Evolutionary conservation across 2,113 vertebrate genomes (phyloP), one percentile per base, ranked within the genome.

Genomic region (Chamaea fasciata): DNA sequence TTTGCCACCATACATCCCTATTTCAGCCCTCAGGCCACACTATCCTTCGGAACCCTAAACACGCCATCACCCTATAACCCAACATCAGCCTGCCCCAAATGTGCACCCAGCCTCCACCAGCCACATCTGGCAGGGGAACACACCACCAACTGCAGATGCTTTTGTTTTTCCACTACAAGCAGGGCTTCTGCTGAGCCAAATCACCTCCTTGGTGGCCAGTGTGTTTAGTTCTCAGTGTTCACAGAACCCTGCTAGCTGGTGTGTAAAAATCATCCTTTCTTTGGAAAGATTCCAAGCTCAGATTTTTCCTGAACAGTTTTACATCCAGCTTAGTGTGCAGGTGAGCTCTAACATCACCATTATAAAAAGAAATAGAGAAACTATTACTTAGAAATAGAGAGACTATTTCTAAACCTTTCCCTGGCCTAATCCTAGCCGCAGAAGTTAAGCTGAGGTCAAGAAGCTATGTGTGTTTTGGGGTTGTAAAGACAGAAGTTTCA

Each of bases 121-220:
- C 56, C 76, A 76, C 67, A 73, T 8, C 78, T 63, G 62, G 37
- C 78, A 41, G 24, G 30, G 28, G 12, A 63, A 11, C 69, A 78
- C 65, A 20, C 30, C 1, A 0, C 63, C 7, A 1, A 5, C 26
- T 19, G 28, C 73, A 53, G 28, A 27, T 5, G 16, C 49, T 64
- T 49, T 76, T 14, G 1, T n/a, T 76, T 65, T 68, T 27, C 44
- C 13, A 8, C 30, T 26, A 10, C 22, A 44, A 76, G n/a, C 31
- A 60, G 31, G 2, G 15, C 4, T 87, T 50, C 65, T 68, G 37
- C 46, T 26, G 33, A 62, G 60, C 67, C 71, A 96, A 57, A 90
- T 90, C 53, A 69, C 57, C 63, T 76, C 30, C 70, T 73, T 57
- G 67, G 67, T 88, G 70, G 75, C 62, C 75, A 73, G 1, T 0